phyloP scores from a whole-genome alignment of 2,113 vertebrate species.

The Gymnarchus niloticus region DNA sequence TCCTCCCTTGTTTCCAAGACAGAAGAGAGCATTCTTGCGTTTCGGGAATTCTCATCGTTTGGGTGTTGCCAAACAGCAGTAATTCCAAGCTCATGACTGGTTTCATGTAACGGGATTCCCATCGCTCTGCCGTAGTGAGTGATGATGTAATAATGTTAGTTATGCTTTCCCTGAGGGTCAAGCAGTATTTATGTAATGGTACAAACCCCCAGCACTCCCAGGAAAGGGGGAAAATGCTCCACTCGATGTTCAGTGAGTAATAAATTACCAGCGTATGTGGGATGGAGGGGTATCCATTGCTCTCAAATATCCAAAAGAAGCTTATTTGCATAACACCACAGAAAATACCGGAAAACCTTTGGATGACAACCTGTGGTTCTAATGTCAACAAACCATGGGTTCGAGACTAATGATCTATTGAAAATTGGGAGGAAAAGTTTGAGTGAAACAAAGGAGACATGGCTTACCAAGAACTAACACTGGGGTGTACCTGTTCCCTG shows the following conservation, averaged over 20 bases:
- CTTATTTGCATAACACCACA: not conserved
- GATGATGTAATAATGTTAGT: conserved; percentile 19
- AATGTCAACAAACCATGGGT: not conserved
- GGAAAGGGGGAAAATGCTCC: not conserved
- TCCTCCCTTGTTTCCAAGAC: not conserved
- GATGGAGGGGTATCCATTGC: not conserved
- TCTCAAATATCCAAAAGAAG: not conserved
- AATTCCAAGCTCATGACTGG: not conserved
- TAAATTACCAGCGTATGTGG: not conserved
- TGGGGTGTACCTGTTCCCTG: not conserved
- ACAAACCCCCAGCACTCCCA: not conserved
- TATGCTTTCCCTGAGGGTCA: not conserved
- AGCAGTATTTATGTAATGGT: not conserved
- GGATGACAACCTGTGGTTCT: not conserved
- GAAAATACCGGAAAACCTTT: not conserved
- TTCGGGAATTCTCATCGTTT: not conserved
- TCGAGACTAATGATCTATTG: not conserved
- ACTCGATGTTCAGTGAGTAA: not conserved
- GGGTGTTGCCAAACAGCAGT: not conserved
- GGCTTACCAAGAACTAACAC: not conserved
- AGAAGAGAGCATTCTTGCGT: not conserved
- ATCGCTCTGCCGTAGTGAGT: not conserved
- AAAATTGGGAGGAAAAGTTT: not conserved
- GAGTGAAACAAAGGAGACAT: not conserved
- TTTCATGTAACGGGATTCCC: not conserved